Percentiles rank a stretch among this genome's conserved stretches.
These are phyloP conservation scores for Diceros bicornis DNA, from an alignment of 2,797 vertebrate species.

Conservation along the genomic window DNA sequence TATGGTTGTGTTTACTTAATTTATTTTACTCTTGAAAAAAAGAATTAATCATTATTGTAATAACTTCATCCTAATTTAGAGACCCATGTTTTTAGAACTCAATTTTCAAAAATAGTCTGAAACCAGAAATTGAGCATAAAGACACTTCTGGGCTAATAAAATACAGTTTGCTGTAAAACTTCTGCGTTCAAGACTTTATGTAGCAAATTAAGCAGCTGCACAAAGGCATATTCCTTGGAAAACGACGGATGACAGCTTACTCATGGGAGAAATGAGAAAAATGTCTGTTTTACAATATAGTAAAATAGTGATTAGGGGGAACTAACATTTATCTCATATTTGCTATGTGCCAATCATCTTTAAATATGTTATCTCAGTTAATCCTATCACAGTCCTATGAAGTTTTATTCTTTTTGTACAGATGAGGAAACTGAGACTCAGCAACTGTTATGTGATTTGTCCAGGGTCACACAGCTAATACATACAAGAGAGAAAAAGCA, in stretches of 20 bases:
- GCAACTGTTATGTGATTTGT: background rate
- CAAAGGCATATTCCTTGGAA: conserved; percentile 20
- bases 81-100: conserved; percentile 9
- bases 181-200: conserved; percentile 49
- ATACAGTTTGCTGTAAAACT: conserved; percentile 34
- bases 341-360: background rate
- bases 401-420: conserved; percentile 41
- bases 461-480: background rate
- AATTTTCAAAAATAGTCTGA: conserved; percentile 49
- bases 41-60: conserved; percentile 38
- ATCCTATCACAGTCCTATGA: background rate
- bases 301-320: conserved; percentile 51
- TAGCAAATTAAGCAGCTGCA: conserved; percentile 51
- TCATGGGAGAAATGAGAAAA: conserved; percentile 39
- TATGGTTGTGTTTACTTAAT: conserved; percentile 22
- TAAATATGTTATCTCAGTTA: conserved; percentile 39
- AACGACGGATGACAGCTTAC: conserved; percentile 39
- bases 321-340: background rate
- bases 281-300: background rate
- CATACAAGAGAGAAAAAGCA: background rate
- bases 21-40: conserved; percentile 55
- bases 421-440: conserved; percentile 21
- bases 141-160: conserved; percentile 39
- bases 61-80: conserved; percentile 32
- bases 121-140: conserved; percentile 51